A percentile compares a stretch with the other conserved stretches of the same genome.
Conservation (phyloP, 2,113 vertebrate genomes). For the Entelurus aequoreus region DNA sequence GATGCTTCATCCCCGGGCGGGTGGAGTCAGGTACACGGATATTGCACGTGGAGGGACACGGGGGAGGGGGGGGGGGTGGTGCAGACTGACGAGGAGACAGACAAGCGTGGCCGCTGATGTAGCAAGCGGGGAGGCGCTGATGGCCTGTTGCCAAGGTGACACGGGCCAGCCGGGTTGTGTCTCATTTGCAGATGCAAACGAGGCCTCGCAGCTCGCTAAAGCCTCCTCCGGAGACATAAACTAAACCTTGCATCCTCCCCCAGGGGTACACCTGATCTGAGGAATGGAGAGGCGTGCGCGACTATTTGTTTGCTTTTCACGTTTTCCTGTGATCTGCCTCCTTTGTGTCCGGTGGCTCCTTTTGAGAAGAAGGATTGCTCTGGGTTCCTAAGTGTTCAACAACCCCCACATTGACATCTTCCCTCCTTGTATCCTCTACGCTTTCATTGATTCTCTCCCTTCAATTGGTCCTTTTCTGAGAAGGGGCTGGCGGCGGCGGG, state of each 20-base stretch:
- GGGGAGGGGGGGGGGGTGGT: no score
- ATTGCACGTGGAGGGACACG: slow-evolving; percentile 41
- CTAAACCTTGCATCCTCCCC: slow-evolving; percentile 33
- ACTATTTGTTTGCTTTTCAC: slow-evolving; percentile 65
- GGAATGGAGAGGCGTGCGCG: slow-evolving; percentile 31
- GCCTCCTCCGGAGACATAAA: slow-evolving; percentile 53
- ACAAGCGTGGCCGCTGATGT: slow-evolving; percentile 58
- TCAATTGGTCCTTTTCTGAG: slow-evolving; percentile 64
- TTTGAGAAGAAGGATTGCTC: slow-evolving; percentile 47
- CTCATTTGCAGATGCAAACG: slow-evolving; percentile 75
- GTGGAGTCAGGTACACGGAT: slow-evolving; percentile 50
- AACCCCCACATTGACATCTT: slow-evolving; percentile 58
- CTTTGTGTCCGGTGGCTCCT: slow-evolving; percentile 52
- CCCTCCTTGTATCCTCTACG: slow-evolving; percentile 51
- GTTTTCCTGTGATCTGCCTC: slow-evolving; percentile 47
- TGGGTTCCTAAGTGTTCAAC: slow-evolving; percentile 55
- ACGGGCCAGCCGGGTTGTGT: slow-evolving; percentile 63
- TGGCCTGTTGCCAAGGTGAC: slow-evolving; percentile 75
- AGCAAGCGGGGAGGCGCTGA: slow-evolving; percentile 62
- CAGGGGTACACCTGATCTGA: slow-evolving; percentile 55
- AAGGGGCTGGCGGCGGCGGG: slow-evolving; percentile 2
- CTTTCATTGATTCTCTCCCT: slow-evolving; percentile 57
- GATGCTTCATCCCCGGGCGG: slow-evolving; percentile 33
- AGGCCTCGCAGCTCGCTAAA: slow-evolving; percentile 60
- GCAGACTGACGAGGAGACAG: slow-evolving; percentile 68